Base-by-base conservation (phyloP, 2,797 vertebrate species). In the Fundulus diaphanus region DNA sequence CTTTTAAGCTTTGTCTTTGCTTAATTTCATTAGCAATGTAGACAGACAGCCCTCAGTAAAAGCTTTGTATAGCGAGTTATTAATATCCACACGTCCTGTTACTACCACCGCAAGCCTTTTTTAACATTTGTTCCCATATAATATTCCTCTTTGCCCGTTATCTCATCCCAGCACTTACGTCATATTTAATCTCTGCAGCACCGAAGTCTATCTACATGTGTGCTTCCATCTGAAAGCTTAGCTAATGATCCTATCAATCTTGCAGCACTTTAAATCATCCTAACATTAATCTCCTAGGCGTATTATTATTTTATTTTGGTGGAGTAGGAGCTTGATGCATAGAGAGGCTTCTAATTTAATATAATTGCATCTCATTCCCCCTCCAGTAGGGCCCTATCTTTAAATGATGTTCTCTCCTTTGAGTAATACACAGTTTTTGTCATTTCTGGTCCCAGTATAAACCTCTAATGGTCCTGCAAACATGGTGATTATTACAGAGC, bases 211-310 rank as follows among this genome's bases (percentile, higher is more conserved):
- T 86, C 57, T 80, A 24, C 75, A 74, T 74, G 70, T 42, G 44
- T 72, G 73, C 75, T 70, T 48, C 37, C n/a, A 71, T 75, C 75
- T 83, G 72, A 89, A 84, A 79, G 81, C 74, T 9, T 54, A 84
- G 81, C 70, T 85, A 90, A 91, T 87, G 87, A 84, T 84, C 75
- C 77, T 79, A 86, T 93, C 89, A 90, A 78, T 90, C 87, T 89
- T 73, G 33, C 52, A 70, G 61, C 80, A 81, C 79, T 82, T 80
- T 76, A 77, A 65, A 79, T 87, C 51, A 73, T 68, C 67, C 65
- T 48, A n/a, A 73, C 74, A 85, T 88, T 86, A 84, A 85, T 89
- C 88, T 84, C 82, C 2, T 9, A 54, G 80, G 89, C 88, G 75
- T 68, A 59, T 80, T 78, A 33, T 70, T 76, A 57, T 86, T 81